A percentile compares a stretch with the other conserved stretches of the same genome.
Evolutionary conservation across 1,140 invertebrate species (phyloP).

Genomic region (Bombyx mandarina): DNA sequence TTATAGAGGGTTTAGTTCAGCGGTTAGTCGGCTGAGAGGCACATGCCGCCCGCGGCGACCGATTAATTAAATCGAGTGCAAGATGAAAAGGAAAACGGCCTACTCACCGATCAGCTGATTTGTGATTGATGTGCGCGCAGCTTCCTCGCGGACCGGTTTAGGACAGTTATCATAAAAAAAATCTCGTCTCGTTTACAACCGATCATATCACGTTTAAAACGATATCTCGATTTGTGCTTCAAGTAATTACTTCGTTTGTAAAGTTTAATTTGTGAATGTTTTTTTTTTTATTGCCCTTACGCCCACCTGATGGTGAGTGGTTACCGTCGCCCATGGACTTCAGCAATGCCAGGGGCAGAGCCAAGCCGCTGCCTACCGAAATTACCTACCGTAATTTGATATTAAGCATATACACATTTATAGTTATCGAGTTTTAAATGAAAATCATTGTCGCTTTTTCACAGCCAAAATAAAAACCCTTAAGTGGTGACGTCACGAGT

Average conservation of each 20-base stretch:
- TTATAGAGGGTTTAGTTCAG: slow-evolving; percentile 19
- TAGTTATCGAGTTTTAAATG: no score
- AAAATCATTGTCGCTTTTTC: no score
- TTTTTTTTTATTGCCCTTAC: no score
- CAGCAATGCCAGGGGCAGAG: no score
- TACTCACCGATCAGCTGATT: slow-evolving; percentile 50
- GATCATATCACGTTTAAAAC: slow-evolving; percentile 21
- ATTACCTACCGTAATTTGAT: no score
- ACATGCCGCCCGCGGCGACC: slow-evolving; percentile 29
- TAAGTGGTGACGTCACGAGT: slow-evolving; percentile 58
- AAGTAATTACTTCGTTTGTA: no score
- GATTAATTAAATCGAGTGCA: slow-evolving; percentile 55
- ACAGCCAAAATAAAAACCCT: slow-evolving; percentile 37
- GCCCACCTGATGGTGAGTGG: no score
- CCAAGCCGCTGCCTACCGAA: no score
- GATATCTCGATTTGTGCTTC: slow-evolving; percentile 17
- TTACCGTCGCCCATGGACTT: no score
- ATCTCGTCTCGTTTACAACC: slow-evolving; percentile 20
- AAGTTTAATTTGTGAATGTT: no score
- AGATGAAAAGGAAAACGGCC: slow-evolving; percentile 52
- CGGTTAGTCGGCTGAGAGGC: neutral
- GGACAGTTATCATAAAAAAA: slow-evolving; percentile 31
- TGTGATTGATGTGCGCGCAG: slow-evolving; percentile 31
- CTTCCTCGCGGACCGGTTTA: slow-evolving; percentile 34
- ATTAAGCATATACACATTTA: no score